Evolutionary conservation across 1,140 invertebrate genomes (phyloP), one percentile per base, ranked within the genome.

Genomic region (Reticulitermes speratus): DNA sequence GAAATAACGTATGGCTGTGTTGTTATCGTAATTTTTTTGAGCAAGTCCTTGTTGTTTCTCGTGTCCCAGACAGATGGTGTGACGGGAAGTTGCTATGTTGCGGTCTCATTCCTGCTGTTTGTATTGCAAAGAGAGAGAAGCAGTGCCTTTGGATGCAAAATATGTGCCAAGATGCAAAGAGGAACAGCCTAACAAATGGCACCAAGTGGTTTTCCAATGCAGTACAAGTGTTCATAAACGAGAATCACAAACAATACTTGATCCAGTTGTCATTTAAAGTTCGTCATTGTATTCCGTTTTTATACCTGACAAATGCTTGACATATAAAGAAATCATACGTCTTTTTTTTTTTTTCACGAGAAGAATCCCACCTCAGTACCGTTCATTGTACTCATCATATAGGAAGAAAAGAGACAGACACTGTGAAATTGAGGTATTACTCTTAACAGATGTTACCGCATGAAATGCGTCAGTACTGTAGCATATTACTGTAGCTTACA

Each of bases 101-200:
- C 55, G 30, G 86, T 84, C 45, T 84, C 86, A 86, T 86, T 86
- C 83, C 83, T 86, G 44, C 30, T 14, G 44, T 86, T 52, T 86
- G 65, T 86, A 59, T 23, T 84, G n/a, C 30, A 48, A 82, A 86
- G 86, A 65, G 45, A 81, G n/a, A 75, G 65, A 48, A 25, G 82
- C 83, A 86, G 86, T 86, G 86, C 86, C 86, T 86, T 86, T 45
- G 59, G 55, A 83, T 44, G 48, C 44, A 82, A 86, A 86, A 69
- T n/a, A 86, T 86, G 86, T 86, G 86, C 82, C 82, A 86, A 86
- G 85, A 86, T 83, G 69, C 38, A 55, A 44, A 38, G 30, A 38
- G 16, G 52, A 55, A 55, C 52, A 55, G 52, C 52, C 52, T 55
- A 55, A 55, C 3, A 16, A 55, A 5, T 21, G 45, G 81, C 75